These are phyloP conservation scores for Scaptomyza hsui DNA, from an alignment of 1,140 invertebrate species.

Conservation along the genomic window DNA sequence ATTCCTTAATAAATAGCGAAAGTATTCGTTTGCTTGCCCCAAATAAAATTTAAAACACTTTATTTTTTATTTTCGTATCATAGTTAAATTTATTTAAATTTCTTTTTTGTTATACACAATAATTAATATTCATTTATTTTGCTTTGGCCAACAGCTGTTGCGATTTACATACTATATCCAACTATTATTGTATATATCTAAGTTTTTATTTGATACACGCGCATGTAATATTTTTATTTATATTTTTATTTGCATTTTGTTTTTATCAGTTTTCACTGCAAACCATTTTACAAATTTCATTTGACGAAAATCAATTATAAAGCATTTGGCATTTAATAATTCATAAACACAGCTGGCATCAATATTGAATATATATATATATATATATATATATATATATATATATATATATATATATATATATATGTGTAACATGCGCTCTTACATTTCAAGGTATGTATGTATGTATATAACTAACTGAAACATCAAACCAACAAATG, in stretches of 20 bases:
- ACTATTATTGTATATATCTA: constrained; percentile 39
- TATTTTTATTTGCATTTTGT: constrained; percentile 23
- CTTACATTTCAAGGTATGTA: constrained; percentile 11
- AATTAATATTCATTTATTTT: constrained; percentile 51
- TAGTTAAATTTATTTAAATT: constrained; percentile 57
- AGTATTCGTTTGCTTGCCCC: too few relatives aligned
- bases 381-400: background rate
- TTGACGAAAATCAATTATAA: constrained; percentile 71
- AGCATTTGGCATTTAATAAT: constrained; percentile 56
- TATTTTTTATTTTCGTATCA: constrained; percentile 29
- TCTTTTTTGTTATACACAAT: constrained; percentile 32
- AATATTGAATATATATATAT: constrained; percentile 5
- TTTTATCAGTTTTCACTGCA: constrained; percentile 8
- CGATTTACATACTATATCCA: constrained; percentile 65
- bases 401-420: constrained; percentile 2
- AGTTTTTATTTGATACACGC: constrained; percentile 3
- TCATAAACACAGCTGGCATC: constrained; percentile 42
- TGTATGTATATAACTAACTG: constrained; percentile 26
- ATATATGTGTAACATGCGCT: constrained; percentile 14
- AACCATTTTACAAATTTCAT: constrained; percentile 53
- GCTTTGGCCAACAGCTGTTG: constrained; percentile 43
- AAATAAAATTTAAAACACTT: background rate
- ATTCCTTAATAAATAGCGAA: too few relatives aligned
- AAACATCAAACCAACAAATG: constrained; percentile 51
- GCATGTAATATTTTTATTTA: constrained; percentile 27